Conservation (phyloP, 1,140 invertebrate genomes). For the Zaprionus davidi region DNA sequence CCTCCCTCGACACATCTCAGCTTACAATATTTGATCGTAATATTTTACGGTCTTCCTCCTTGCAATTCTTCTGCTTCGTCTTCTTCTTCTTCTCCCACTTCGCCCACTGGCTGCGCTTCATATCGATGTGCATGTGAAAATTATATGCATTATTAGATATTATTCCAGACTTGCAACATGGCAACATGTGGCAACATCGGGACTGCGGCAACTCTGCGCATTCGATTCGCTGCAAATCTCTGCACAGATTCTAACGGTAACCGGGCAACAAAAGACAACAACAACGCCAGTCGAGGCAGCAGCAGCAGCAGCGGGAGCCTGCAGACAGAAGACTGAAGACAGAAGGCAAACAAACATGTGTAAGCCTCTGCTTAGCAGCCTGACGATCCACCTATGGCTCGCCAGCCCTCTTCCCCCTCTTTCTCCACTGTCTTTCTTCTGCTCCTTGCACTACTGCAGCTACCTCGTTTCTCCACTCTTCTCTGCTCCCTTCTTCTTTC, state of each 20-base stretch:
- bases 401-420: neutral
- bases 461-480: constrained; percentile 11
- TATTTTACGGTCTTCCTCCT: constrained; percentile 62
- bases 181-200: neutral
- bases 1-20: constrained; percentile 13
- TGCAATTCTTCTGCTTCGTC: neutral
- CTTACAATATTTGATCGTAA: constrained; percentile 75
- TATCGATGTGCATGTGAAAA: constrained; percentile 72
- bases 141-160: constrained; percentile 82
- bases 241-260: constrained; percentile 51
- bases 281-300: constrained; percentile 36
- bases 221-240: constrained; percentile 36
- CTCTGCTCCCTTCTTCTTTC: constrained; percentile 34
- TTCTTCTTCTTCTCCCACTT: neutral
- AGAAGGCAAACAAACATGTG: constrained; percentile 78
- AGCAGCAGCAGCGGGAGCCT: constrained; percentile 32
- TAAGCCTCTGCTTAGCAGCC: constrained; percentile 77
- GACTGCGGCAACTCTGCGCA: constrained; percentile 6
- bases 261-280: constrained; percentile 45
- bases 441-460: constrained; percentile 15
- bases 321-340: constrained; percentile 23
- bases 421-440: constrained; percentile 3
- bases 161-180: constrained; percentile 55
- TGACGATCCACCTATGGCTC: constrained; percentile 51
- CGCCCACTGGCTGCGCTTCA: constrained; percentile 18